Evolutionary conservation across 2,888 invertebrate species (phyloP), one percentile per base, ranked within the genome.

Genomic region (Himalopsyche tibetana): DNA sequence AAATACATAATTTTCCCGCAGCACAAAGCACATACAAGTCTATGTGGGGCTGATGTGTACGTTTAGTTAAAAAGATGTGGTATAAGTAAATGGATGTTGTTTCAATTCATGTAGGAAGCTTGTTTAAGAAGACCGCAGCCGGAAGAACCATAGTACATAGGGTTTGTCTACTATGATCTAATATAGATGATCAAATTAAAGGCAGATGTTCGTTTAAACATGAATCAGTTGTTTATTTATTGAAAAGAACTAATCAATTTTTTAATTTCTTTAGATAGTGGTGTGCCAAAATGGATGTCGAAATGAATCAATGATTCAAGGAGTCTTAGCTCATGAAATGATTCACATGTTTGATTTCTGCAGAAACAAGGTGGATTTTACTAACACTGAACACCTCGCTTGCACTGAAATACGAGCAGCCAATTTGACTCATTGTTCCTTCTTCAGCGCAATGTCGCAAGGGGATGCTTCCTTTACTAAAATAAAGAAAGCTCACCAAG

Each of bases 341-440:
- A 96, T 99, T 81, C 99, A 99, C 91, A 98, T 99, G 97, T 99
- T 98, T 90, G 99, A 99, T 91, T 97, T 95, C 90, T 99, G 99
- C 91, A 94, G 96, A 79, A 97, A 98, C 89, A 95, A 99, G 81
- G 91, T 98, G 85, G 96, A 99, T 91, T 97, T 98, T 90, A 96
- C 95, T 89, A 97, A 99, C 90, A 93, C 98, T 89, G 96, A 98
- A 89, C 99, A 99, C 91, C 91, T 99, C 86, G 99, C 99, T 0
- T 99, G 99, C 90, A 98, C 98, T 0, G 99, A 99, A 94, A 96
- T 99, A 88, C 93, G 99, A 89, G 99, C 99, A 1, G 98, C 99
- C 0, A 99, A 98, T 91, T 93, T 99, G 69, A 96, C 97, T 0
- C 98, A 99, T 91, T 99, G 99, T 90, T 97, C 97, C 40, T 97